These are phyloP conservation scores for Apodemia arnacis DNA, from an alignment of 2,888 invertebrate species.

Conservation along the genomic window DNA sequence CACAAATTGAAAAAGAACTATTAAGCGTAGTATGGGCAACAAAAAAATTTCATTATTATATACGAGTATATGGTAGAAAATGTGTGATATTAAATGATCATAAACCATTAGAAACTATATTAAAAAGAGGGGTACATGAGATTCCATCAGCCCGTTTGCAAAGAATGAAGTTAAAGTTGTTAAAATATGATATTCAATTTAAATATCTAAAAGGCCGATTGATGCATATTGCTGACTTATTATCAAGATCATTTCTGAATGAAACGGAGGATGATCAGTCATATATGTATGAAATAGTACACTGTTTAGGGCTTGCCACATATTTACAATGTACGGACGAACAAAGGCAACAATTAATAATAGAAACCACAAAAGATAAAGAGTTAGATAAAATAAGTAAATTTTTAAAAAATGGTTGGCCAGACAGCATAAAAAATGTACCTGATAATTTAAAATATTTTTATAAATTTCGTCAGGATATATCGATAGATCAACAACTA, in stretches of 20 bases:
- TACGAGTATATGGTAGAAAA: conserved; percentile 75
- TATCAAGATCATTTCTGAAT: not conserved
- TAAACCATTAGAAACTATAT: conserved; percentile 15
- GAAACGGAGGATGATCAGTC: not conserved
- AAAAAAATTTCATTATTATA: conserved; percentile 28
- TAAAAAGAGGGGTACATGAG: conserved; percentile 26
- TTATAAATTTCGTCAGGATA: no score
- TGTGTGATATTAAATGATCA: conserved; percentile 39
- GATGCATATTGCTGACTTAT: not conserved
- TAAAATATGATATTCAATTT: not conserved
- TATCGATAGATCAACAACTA: no score
- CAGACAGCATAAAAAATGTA: not conserved
- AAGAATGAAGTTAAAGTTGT: not conserved
- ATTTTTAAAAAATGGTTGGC: not conserved
- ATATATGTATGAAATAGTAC: not conserved
- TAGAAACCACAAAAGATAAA: not conserved
- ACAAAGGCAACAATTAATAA: not conserved
- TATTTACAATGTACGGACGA: not conserved
- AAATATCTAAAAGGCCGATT: not conserved
- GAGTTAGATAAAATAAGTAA: not conserved
- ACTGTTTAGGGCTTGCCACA: not conserved
- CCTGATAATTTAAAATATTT: conserved; percentile 14
- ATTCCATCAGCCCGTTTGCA: not conserved
- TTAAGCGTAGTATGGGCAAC: conserved; percentile 87
- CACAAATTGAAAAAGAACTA: conserved; percentile 89